These are phyloP conservation scores for Aplochiton taeniatus DNA, from an alignment of 2,797 vertebrate species.

Conservation along the genomic window DNA sequence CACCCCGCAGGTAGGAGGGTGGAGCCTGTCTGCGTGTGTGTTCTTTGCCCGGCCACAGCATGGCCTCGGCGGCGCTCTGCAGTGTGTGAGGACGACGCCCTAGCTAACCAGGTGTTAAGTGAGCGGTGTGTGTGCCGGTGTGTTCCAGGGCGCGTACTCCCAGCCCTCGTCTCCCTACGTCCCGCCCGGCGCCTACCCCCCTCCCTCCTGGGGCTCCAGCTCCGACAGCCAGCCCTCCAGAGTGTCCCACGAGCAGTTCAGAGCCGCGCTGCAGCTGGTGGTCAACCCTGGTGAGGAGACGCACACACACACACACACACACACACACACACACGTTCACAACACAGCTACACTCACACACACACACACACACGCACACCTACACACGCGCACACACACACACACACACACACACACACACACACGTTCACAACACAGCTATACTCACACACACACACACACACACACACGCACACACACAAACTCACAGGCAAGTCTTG, in stretches of 20 bases:
- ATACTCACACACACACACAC: too few species aligned
- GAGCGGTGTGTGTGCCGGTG: neutral
- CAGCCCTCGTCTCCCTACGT: conserved; percentile 92
- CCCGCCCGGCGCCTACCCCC: conserved; percentile 88
- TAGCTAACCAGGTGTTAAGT: neutral
- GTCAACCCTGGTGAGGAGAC: conserved; percentile 87
- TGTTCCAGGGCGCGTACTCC: conserved; percentile 84
- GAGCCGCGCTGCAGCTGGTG: conserved; percentile 94
- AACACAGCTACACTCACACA: neutral
- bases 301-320: neutral
- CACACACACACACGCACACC: neutral
- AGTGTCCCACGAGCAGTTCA: conserved; percentile 97
- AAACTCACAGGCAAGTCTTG: too few species aligned
- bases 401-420: too few species aligned
- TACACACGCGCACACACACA: too few species aligned
- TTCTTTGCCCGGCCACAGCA: too few species aligned
- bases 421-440: too few species aligned
- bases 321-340: neutral
- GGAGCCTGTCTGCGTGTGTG: too few species aligned
- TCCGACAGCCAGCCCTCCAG: conserved; percentile 93
- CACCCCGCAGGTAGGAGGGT: conserved; percentile 76
- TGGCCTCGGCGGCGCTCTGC: too few species aligned
- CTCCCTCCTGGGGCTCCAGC: conserved; percentile 94
- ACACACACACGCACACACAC: too few species aligned
- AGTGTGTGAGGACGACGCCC: too few species aligned